Evolutionary conservation across 2,888 invertebrate genomes (phyloP), one percentile per base, ranked within the genome.

Genomic region (Eulithis prunata): DNA sequence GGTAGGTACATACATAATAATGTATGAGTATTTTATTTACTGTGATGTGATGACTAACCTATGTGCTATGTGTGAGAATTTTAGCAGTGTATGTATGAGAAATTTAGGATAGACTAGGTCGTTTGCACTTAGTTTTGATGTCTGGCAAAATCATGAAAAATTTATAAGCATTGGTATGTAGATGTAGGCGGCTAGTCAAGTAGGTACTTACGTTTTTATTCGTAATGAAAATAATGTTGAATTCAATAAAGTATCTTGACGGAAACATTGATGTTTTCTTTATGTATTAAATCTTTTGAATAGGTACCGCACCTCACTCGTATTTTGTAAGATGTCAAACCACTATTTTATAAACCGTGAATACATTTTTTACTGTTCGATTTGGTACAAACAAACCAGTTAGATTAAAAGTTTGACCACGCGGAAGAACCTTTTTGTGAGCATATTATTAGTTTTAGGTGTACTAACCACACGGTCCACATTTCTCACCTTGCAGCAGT

Each of bases 31-130:
- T 8, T 52, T 57, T 47, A 47, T 65, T 62, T 62, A 51, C 66
- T 80, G 69, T 80, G 79, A 73, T 69, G 61, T 81, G 78, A 5
- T 75, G 41, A 55, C 32, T 62, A 41, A 54, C 53, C 45, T 13
- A 49, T 43, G 21, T 21, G 21, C 5, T 54, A 41, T 56, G 51
- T 36, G 3, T 32, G 32, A 32, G 51, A n/a, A 47, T 38, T 21
- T 55, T 14, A 49, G 36, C 7, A 38, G 6, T 41, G 14, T 49
- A 51, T 12, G 36, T 38, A 49, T 11, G 12, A 11, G 13, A 55
- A 13, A 3, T 32, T 43, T 53, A 54, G 46, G 11, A 21, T 36
- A 45, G 43, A 36, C 41, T 52, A 28, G 32, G 4, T 32, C 4
- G 46, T 43, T 57, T 47, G 54, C 41, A 28, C 21, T 54, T 36